Evolutionary conservation across 2,113 vertebrate species (phyloP).

Genomic region (Solea solea): DNA sequence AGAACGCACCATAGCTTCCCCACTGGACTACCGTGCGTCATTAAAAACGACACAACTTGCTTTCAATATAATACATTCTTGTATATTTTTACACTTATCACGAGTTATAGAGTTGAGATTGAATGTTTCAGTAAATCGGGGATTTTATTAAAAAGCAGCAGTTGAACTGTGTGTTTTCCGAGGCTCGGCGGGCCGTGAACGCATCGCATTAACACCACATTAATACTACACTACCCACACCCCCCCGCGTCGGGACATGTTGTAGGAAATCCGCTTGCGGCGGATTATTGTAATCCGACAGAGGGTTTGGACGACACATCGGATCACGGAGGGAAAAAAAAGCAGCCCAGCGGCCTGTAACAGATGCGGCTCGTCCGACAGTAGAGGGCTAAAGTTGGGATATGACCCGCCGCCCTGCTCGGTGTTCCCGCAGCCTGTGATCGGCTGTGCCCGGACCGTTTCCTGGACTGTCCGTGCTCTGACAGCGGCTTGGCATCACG

Average conservation of each 20-base stretch:
- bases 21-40: too few relatives aligned
- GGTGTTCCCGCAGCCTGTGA: slow-evolving; percentile 37
- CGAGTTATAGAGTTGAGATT: too few relatives aligned
- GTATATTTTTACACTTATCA: too few relatives aligned
- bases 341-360: slow-evolving; percentile 53
- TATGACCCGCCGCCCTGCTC: slow-evolving; percentile 59
- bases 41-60: too few relatives aligned
- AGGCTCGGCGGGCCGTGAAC: background rate
- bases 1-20: too few relatives aligned
- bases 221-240: slow-evolving; percentile 80
- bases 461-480: slow-evolving; percentile 58
- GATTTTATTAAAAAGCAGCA: too few relatives aligned
- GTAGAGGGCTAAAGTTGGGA: slow-evolving; percentile 47
- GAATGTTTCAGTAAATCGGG: too few relatives aligned
- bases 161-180: background rate
- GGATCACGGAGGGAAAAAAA: slow-evolving; percentile 62
- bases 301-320: slow-evolving; percentile 73
- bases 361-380: slow-evolving; percentile 46
- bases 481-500: slow-evolving; percentile 65
- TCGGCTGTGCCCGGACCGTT: slow-evolving; percentile 54
- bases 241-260: slow-evolving; percentile 71
- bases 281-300: slow-evolving; percentile 84
- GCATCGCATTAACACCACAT: background rate
- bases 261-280: slow-evolving; percentile 83
- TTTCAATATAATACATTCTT: too few relatives aligned